phyloP scores from a whole-genome alignment of 2,113 vertebrate species.

The Tenrec ecaudatus region DNA sequence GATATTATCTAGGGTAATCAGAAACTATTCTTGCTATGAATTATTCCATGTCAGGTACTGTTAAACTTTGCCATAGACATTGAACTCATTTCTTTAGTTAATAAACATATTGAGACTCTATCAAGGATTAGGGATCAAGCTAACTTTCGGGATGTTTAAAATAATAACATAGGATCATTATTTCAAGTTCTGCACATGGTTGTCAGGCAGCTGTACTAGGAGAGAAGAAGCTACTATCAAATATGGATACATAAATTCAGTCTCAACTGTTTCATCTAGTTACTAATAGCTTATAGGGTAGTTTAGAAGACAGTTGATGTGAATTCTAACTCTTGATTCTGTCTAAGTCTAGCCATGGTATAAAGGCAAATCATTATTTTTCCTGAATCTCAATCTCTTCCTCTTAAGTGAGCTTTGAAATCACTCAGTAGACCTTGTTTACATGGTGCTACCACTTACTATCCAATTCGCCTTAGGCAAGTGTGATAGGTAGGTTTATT shows the following conservation, averaged over 20 bases:
- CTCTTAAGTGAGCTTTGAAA: too few species aligned
- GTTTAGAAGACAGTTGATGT: not conserved
- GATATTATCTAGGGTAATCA: not conserved
- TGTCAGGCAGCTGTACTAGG: not conserved
- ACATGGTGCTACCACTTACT: not conserved
- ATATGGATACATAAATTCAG: not conserved
- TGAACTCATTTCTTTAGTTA: not conserved
- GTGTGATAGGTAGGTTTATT: too few species aligned
- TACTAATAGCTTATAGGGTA: not conserved
- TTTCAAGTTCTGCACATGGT: not conserved
- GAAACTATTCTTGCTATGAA: not conserved
- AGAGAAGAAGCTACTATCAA: not conserved
- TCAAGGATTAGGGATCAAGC: not conserved
- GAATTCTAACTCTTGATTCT: not conserved
- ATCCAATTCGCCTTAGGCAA: not conserved
- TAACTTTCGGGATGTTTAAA: not conserved
- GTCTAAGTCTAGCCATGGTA: not conserved
- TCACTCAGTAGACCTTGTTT: not conserved
- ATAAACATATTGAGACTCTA: constrained; percentile 24
- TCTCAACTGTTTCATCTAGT: not conserved
- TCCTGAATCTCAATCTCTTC: not conserved
- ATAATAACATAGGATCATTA: not conserved
- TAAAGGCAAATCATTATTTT: not conserved
- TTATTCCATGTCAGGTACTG: not conserved
- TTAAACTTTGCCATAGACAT: not conserved